These are phyloP conservation scores for Apoderus coryli DNA, from an alignment of 2,888 invertebrate genomes.

Conservation along the genomic window DNA sequence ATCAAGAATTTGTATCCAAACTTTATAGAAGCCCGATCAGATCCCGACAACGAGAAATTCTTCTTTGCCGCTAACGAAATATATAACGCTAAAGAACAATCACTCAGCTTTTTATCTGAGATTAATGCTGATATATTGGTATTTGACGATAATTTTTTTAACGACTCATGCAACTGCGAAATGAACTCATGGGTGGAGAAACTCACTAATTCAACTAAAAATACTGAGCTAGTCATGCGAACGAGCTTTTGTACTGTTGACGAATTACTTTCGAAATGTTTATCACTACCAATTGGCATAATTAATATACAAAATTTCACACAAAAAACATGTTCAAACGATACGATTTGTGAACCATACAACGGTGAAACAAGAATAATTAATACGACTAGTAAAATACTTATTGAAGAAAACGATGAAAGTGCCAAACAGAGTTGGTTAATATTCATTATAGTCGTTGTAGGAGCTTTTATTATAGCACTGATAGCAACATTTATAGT, in stretches of 20 bases:
- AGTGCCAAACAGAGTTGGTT: constrained; percentile 21
- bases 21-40: constrained; percentile 29
- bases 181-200: constrained; percentile 42
- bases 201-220: constrained; percentile 32
- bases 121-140: constrained; percentile 34
- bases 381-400: constrained; percentile 26
- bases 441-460: constrained; percentile 28
- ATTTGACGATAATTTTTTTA: constrained; percentile 48
- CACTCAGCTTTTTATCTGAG: constrained; percentile 44
- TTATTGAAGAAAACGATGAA: constrained; percentile 22
- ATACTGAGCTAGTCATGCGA: constrained; percentile 34
- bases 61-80: constrained; percentile 43
- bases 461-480: constrained; percentile 39
- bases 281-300: constrained; percentile 47
- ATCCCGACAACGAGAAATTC: constrained; percentile 29
- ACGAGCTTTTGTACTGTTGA: constrained; percentile 50
- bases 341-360: constrained; percentile 42
- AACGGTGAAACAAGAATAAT: constrained; percentile 29
- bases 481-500: constrained; percentile 38
- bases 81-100: constrained; percentile 35
- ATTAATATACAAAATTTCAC: constrained; percentile 48
- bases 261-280: constrained; percentile 44
- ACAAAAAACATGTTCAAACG: constrained; percentile 41
- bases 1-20: constrained; percentile 40
- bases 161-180: constrained; percentile 46